A percentile compares a stretch with the other conserved stretches of the same genome.
phyloP scores from a whole-genome alignment of 2,888 invertebrate species.

The Taenaris catops region DNA sequence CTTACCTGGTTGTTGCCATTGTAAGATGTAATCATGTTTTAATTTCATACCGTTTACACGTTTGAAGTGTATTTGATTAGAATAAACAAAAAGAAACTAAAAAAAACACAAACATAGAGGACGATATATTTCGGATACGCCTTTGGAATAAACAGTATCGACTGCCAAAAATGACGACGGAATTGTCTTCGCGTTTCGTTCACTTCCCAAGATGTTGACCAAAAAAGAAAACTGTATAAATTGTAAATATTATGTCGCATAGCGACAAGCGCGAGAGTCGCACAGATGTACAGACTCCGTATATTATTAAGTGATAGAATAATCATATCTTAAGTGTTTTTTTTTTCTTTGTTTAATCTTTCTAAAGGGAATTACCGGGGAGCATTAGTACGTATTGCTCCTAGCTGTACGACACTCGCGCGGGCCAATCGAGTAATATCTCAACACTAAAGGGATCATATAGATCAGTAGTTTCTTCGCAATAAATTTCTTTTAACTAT shows the following conservation, averaged over 20 bases:
- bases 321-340: conserved; percentile 72
- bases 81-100: too few species aligned
- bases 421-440: conserved; percentile 72
- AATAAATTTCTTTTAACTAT: conserved; percentile 36
- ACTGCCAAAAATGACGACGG: conserved; percentile 22
- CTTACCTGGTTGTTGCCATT: conserved; percentile 8
- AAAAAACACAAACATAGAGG: background rate
- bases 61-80: too few species aligned
- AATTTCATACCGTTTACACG: too few species aligned
- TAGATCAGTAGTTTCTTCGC: conserved; percentile 60
- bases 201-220: conserved; percentile 65
- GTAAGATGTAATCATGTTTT: conserved; percentile 7
- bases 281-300: conserved; percentile 12
- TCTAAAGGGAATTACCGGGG: conserved; percentile 41
- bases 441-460: conserved; percentile 66
- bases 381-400: conserved; percentile 32
- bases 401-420: conserved; percentile 36
- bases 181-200: conserved; percentile 41
- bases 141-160: conserved; percentile 14
- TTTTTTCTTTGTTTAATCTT: conserved; percentile 44
- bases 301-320: conserved; percentile 56
- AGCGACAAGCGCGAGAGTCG: conserved; percentile 32
- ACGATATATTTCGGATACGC: conserved; percentile 13
- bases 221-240: conserved; percentile 57
- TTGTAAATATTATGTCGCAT: conserved; percentile 30